Conservation (phyloP, 2,113 vertebrate species). For the Stegostoma tigrinum region DNA sequence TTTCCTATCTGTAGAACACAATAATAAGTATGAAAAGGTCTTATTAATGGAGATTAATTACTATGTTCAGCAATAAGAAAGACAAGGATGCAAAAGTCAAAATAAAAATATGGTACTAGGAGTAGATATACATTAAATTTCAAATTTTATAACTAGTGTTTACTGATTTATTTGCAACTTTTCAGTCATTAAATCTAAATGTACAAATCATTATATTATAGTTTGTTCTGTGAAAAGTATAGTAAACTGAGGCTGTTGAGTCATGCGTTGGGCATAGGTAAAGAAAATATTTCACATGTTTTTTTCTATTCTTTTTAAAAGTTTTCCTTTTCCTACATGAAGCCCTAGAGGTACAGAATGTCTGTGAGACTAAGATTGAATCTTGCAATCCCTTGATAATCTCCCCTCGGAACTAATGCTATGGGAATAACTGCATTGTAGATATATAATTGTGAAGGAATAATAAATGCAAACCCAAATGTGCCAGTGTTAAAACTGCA, state of each 20-base stretch:
- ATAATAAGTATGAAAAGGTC: neutral
- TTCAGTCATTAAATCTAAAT: neutral
- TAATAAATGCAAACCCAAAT: neutral
- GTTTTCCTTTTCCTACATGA: neutral
- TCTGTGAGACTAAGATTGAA: neutral
- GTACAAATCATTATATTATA: neutral
- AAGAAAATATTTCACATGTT: neutral
- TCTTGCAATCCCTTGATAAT: neutral
- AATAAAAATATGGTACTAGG: neutral
- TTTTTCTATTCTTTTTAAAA: neutral
- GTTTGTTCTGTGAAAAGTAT: neutral
- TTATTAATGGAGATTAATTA: neutral
- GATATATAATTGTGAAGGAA: neutral
- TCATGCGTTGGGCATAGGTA: neutral
- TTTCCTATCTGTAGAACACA: neutral
- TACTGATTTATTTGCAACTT: neutral
- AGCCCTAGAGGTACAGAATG: neutral
- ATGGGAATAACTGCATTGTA: neutral
- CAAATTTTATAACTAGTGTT: neutral
- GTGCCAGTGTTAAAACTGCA: neutral
- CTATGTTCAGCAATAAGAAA: neutral
- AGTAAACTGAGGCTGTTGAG: neutral
- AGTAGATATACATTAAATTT: neutral
- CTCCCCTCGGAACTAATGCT: neutral
- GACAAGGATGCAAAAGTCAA: neutral